Evolutionary conservation across 2,888 invertebrate genomes (phyloP), one percentile per base, ranked within the genome.

Genomic region (Acleris holmiana): DNA sequence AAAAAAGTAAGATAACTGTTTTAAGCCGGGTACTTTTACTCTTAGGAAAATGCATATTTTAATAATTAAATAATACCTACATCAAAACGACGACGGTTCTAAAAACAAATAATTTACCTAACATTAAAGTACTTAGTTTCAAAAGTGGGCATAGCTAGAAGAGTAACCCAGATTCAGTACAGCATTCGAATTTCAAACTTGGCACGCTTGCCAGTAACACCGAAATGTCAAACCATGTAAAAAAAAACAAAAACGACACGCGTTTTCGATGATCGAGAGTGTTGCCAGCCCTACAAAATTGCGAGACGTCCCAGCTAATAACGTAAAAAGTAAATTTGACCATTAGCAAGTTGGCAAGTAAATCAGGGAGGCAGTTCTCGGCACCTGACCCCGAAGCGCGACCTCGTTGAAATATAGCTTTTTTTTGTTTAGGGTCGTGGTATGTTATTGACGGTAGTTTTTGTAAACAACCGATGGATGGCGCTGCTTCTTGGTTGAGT

Each of bases 341-440:
- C 71, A 70, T 79, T 79, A 74, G 69, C 78, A 74, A 78, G 76
- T 79, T 78, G 69, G 66, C 73, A 51, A 67, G 67, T 76, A 76
- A 79, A 79, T 78, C 79, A 74, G 75, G 71, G 71, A 73, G 72
- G 71, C 71, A 74, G 71, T 80, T 77, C 61, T 56, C 67, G 67
- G 68, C 80, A 80, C 80, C 80, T 80, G 80, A 75, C 72, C 76
- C 76, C 65, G 63, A 67, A 71, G 68, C 67, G 61, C 66, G 56
- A 47, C 47, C 47, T 57, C 44, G 58, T 61, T 78, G 77, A 80
- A 57, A 75, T 79, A 80, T 79, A 74, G 70, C 73, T 35, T 72
- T 76, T 78, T 77, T 80, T 78, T 78, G 76, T 75, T 77, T 72
- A 76, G 72, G 46, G 63, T 35, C 35, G 29, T 25, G 44, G 5